Base-by-base conservation (phyloP, 1,140 invertebrate species). In the Drosophila simulans region DNA sequence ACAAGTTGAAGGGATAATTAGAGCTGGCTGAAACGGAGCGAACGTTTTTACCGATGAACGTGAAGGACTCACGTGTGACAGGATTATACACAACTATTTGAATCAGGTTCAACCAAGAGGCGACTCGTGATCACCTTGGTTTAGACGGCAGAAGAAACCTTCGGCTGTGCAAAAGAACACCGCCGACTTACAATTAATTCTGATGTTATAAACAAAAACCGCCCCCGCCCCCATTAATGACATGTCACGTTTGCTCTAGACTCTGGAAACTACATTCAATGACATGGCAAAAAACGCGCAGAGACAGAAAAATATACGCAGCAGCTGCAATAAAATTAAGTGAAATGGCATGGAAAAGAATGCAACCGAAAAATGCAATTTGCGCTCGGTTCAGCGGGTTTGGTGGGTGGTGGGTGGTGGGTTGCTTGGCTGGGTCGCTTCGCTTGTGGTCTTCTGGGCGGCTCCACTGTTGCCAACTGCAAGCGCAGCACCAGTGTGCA, bases 181-280 rank as follows among this genome's bases (percentile, higher is more conserved):
- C 11, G 54, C 27, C 11, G 54, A 51, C 34, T 54, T 66, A 76
- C 75, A 84, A 65, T 48, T 51, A 65, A 76, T 84, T 84, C 34
- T 80, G 76, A 76, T 85, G 62, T 84, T 84, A 57, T 80, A 80
- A 46, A 64, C 62, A 42, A 57, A 72, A 66, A 11, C 43, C 20
- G 12, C n/a, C 45, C 37, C 10, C 15, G n/a, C 2, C 25, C n/a
- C 34, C 35, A 8, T 45, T 58, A 71, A 84, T 76, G 53, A 77
- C 64, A 84, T 84, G 81, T 84, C 81, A 84, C 81, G 81, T 80
- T 80, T 80, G 76, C 77, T 77, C 57, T 76, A 71, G 77, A 76
- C 77, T 81, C 40, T 49, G 49, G 31, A 62, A 73, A 56, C 59
- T 60, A 59, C 73, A 77, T 80, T 84, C 81, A 85, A 80, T 85